These are phyloP conservation scores for Dendropsophus ebraccatus DNA, from an alignment of 2,113 vertebrate species.

Conservation along the genomic window DNA sequence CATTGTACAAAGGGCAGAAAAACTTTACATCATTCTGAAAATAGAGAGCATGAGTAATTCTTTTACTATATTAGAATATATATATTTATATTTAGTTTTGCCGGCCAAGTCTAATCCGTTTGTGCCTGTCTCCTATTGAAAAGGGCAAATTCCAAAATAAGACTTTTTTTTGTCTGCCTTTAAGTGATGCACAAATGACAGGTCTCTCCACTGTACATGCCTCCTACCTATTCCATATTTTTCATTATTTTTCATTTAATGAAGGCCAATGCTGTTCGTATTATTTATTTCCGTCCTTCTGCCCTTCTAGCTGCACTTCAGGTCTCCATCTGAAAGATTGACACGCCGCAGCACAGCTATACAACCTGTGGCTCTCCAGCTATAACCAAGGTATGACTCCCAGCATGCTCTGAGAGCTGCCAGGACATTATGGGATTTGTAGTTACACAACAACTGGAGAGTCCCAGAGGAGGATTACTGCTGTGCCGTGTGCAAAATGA, in stretches of 20 bases:
- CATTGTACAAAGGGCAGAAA: background rate
- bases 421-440: too few relatives aligned
- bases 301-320: too few relatives aligned
- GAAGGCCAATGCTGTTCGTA: background rate
- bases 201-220: background rate
- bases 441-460: too few relatives aligned
- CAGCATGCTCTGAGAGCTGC: too few relatives aligned
- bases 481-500: too few relatives aligned
- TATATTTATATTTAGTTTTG: background rate
- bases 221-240: constrained; percentile 6
- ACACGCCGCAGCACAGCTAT: too few relatives aligned
- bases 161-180: constrained; percentile 1
- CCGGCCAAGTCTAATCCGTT: background rate
- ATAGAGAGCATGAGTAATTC: background rate
- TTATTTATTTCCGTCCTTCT: background rate
- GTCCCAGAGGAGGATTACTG: too few relatives aligned
- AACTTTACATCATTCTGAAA: background rate
- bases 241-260: background rate
- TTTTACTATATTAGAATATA: background rate
- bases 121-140: background rate
- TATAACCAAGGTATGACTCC: too few relatives aligned
- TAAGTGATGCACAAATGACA: background rate
- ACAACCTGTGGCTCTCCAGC: too few relatives aligned
- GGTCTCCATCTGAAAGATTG: background rate
- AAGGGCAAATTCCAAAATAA: background rate